Conservation (phyloP, 2,888 invertebrate genomes). For the Drosophila acutilabella region DNA sequence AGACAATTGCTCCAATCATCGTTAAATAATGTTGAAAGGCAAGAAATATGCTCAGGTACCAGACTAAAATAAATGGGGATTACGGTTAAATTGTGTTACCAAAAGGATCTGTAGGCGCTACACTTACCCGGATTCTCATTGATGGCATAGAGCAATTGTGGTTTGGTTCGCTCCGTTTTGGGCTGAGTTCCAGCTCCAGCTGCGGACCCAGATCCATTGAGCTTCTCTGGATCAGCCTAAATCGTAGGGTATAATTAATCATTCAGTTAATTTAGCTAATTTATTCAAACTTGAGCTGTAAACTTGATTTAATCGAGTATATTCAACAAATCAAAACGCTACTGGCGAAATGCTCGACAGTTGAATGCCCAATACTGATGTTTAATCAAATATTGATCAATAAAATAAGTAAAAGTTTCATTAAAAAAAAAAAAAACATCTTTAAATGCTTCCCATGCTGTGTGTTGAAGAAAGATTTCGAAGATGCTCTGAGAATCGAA, state of each 20-base stretch:
- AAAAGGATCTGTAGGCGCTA: too few relatives aligned
- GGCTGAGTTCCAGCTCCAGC: conserved; percentile 4
- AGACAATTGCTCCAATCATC: conserved; percentile 94
- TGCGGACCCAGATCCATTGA: conserved; percentile 19
- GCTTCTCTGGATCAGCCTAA: conserved; percentile 48
- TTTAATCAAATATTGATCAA: too few relatives aligned
- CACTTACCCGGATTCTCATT: conserved; percentile 88
- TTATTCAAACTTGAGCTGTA: neutral
- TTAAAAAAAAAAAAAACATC: too few relatives aligned
- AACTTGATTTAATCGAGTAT: neutral
- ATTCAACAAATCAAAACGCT: too few relatives aligned
- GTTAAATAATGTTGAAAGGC: conserved; percentile 94
- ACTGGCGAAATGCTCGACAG: too few relatives aligned
- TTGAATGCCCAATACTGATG: too few relatives aligned
- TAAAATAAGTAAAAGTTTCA: too few relatives aligned
- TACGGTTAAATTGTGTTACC: neutral
- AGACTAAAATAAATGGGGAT: conserved; percentile 76
- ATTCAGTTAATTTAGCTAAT: neutral
- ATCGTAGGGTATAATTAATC: neutral
- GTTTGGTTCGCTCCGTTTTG: conserved; percentile 69
- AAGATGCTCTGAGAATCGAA: too few relatives aligned
- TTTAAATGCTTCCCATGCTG: too few relatives aligned
- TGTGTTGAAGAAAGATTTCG: too few relatives aligned
- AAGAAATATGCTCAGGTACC: conserved; percentile 93
- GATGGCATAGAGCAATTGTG: conserved; percentile 88